Percentiles rank a stretch among this genome's conserved stretches.
phyloP scores from a whole-genome alignment of 2,113 vertebrate species.

The Solea solea region DNA sequence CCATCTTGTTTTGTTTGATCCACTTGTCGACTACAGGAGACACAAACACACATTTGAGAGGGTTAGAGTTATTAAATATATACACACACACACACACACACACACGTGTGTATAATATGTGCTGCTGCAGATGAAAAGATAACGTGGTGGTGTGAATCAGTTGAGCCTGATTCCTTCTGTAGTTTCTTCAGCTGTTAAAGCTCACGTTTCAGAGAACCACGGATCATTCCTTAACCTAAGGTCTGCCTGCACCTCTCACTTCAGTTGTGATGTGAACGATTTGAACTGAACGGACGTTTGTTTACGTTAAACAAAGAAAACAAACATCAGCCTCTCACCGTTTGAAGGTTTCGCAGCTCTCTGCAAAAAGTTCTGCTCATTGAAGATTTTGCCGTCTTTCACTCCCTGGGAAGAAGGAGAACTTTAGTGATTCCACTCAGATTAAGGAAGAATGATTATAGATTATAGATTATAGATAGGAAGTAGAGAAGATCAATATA shows the following conservation, averaged over 20 bases:
- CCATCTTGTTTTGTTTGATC: conserved; percentile 83
- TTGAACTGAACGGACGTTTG: too few relatives aligned
- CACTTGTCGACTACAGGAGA: conserved; percentile 88
- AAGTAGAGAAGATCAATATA: background rate
- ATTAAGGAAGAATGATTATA: background rate
- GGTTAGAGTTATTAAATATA: background rate
- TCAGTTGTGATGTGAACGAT: too few relatives aligned
- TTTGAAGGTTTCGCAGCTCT: conserved; percentile 86
- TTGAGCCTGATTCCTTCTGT: too few relatives aligned
- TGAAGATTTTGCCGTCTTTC: conserved; percentile 91
- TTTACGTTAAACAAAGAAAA: background rate
- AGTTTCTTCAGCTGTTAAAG: too few relatives aligned
- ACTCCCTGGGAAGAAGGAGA: conserved; percentile 80
- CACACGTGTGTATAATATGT: too few relatives aligned
- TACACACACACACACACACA: background rate
- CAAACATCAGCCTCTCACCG: conserved; percentile 72
- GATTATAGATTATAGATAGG: background rate
- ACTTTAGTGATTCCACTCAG: background rate
- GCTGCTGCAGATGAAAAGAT: too few relatives aligned
- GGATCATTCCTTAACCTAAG: too few relatives aligned
- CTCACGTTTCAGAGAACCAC: too few relatives aligned
- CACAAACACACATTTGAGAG: conserved; percentile 12
- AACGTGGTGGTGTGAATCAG: too few relatives aligned
- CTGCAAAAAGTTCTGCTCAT: conserved; percentile 94
- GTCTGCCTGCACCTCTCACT: too few relatives aligned